Conservation (phyloP, 2,797 vertebrate species). For the Sebastes dallii region DNA sequence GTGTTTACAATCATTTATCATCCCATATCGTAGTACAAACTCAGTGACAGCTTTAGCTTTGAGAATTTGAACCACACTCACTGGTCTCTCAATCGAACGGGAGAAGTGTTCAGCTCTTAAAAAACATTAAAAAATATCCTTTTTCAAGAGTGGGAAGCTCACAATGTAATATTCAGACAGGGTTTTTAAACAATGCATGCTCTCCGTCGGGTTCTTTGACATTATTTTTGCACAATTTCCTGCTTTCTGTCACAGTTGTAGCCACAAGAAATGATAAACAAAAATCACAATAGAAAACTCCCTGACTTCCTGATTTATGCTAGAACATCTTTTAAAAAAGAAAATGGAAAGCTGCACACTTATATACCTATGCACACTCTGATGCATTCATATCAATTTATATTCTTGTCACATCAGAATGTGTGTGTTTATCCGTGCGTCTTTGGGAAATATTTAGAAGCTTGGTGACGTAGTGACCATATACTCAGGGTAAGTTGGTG, state of each 20-base stretch:
- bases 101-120: neutral
- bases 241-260: neutral
- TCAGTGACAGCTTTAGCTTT: constrained; percentile 11
- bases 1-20: constrained; percentile 29
- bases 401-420: neutral
- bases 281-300: neutral
- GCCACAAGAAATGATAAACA: neutral
- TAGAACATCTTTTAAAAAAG: neutral
- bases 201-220: neutral
- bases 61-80: neutral
- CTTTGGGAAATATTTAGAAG: neutral
- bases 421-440: neutral
- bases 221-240: neutral
- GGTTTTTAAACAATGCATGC: neutral
- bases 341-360: neutral
- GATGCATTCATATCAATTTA: neutral
- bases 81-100: neutral
- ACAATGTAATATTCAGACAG: neutral
- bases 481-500: neutral
- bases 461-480: neutral
- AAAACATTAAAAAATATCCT: neutral
- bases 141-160: neutral
- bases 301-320: neutral
- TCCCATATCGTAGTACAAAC: neutral
- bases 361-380: neutral